Evolutionary conservation across 2,888 invertebrate species (phyloP).

Genomic region (Plemyria rubiginata): DNA sequence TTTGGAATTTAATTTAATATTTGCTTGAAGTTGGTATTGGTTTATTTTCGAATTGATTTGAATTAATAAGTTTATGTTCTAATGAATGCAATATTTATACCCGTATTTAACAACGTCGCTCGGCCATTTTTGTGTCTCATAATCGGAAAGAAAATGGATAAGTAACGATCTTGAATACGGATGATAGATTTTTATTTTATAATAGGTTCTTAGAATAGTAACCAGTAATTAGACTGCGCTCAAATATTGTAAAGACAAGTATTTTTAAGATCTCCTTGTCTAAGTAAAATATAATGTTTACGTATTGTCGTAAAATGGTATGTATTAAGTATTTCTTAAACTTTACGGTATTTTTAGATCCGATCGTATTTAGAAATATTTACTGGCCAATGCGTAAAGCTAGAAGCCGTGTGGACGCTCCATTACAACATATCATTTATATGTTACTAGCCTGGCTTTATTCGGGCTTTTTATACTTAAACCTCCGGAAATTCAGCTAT

Average conservation of each 20-base stretch:
- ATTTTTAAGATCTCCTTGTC: constrained; percentile 56
- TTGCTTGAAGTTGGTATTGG: constrained; percentile 48
- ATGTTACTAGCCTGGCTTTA: not conserved
- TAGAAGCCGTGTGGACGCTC: not conserved
- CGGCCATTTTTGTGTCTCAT: constrained; percentile 6
- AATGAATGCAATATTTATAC: constrained; percentile 51
- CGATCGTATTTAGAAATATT: not conserved
- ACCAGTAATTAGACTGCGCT: constrained; percentile 61
- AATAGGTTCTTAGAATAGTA: constrained; percentile 39
- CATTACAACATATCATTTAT: not conserved
- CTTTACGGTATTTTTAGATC: not conserved
- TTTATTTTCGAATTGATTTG: constrained; percentile 41
- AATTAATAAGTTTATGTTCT: constrained; percentile 50
- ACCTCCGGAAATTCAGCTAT: not conserved
- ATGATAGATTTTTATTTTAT: constrained; percentile 42
- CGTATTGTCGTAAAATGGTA: constrained; percentile 8
- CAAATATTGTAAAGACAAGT: constrained; percentile 65
- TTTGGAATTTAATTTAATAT: not conserved
- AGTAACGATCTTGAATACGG: constrained; percentile 8
- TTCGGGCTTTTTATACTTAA: not conserved
- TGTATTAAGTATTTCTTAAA: not conserved
- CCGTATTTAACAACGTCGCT: constrained; percentile 12
- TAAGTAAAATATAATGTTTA: constrained; percentile 40
- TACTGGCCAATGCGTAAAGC: not conserved
- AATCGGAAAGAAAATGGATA: not conserved